Evolutionary conservation across 2,888 invertebrate species (phyloP).

Genomic region (Caenorhabditis wallacei): DNA sequence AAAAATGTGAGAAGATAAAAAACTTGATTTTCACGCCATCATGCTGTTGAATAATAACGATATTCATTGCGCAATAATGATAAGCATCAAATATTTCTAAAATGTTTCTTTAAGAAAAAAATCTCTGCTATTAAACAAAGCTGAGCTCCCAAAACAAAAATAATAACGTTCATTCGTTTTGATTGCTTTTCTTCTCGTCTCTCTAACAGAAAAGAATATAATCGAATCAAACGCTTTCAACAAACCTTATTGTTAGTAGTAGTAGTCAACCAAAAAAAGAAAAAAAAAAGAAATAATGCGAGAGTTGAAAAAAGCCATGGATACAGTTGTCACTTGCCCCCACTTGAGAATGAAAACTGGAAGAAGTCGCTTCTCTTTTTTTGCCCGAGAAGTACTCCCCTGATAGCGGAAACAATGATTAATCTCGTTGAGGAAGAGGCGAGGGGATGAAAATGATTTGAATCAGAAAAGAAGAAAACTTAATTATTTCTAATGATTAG

Average conservation of each 20-base stretch:
- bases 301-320: constrained; percentile 21
- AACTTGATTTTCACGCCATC: constrained; percentile 47
- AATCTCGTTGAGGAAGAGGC: constrained; percentile 23
- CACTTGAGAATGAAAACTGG: constrained; percentile 37
- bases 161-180: constrained; percentile 46
- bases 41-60: constrained; percentile 20
- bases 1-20: too few species aligned
- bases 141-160: background rate
- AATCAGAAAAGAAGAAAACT: constrained; percentile 23
- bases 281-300: background rate
- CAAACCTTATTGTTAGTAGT: constrained; percentile 26
- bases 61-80: constrained; percentile 53
- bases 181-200: constrained; percentile 47
- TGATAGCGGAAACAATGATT: constrained; percentile 57
- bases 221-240: constrained; percentile 49
- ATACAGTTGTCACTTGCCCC: constrained; percentile 9
- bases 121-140: background rate
- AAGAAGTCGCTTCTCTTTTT: constrained; percentile 38
- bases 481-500: constrained; percentile 33
- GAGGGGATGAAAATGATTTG: constrained; percentile 19
- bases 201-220: constrained; percentile 28
- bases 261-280: constrained; percentile 5
- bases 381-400: constrained; percentile 32
- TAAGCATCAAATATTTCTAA: constrained; percentile 20
- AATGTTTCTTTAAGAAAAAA: too few species aligned